Evolutionary conservation across 2,797 vertebrate species (phyloP).

Genomic region (Girardinus metallicus): DNA sequence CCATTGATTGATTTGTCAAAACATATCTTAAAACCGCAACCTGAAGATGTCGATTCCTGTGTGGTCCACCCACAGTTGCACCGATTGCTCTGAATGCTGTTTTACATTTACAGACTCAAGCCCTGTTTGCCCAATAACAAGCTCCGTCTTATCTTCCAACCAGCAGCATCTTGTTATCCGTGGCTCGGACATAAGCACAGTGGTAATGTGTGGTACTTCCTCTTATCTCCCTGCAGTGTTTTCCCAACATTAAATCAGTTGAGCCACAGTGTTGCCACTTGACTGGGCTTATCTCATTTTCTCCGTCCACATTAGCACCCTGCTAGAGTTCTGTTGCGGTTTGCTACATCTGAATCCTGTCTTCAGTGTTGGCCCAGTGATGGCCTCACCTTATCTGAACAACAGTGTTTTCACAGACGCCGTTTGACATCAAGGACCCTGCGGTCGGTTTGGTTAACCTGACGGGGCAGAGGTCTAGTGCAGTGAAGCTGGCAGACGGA

Average conservation of each 20-base stretch:
- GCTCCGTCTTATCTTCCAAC: conserved; percentile 65
- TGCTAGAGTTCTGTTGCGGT: conserved; percentile 20
- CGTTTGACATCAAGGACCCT: conserved; percentile 66
- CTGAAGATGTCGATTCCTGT: conserved; percentile 15
- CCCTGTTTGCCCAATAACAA: conserved; percentile 58
- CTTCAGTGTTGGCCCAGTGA: conserved; percentile 19
- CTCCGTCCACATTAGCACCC: conserved; percentile 49
- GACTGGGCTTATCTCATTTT: conserved; percentile 54
- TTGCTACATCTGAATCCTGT: conserved; percentile 30
- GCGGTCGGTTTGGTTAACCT: conserved; percentile 52
- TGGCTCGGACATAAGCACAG: conserved; percentile 61
- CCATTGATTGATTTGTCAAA: conserved; percentile 10
- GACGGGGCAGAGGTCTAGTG: conserved; percentile 72
- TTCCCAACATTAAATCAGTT: conserved; percentile 62
- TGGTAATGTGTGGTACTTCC: conserved; percentile 66
- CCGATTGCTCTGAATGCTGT: conserved; percentile 35
- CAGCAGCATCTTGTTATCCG: conserved; percentile 73
- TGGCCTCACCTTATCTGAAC: conserved; percentile 49
- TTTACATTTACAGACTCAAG: conserved; percentile 33
- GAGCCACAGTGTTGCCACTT: conserved; percentile 57
- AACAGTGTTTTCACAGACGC: conserved; percentile 71
- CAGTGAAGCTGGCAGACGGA: conserved; percentile 61
- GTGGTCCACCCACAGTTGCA: conserved; percentile 36
- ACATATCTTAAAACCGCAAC: conserved; percentile 14
- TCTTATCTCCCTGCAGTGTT: conserved; percentile 63